A percentile compares a stretch with the other conserved stretches of the same genome.
Evolutionary conservation across 1,140 invertebrate genomes (phyloP).

Genomic region (Goniozus legneri): DNA sequence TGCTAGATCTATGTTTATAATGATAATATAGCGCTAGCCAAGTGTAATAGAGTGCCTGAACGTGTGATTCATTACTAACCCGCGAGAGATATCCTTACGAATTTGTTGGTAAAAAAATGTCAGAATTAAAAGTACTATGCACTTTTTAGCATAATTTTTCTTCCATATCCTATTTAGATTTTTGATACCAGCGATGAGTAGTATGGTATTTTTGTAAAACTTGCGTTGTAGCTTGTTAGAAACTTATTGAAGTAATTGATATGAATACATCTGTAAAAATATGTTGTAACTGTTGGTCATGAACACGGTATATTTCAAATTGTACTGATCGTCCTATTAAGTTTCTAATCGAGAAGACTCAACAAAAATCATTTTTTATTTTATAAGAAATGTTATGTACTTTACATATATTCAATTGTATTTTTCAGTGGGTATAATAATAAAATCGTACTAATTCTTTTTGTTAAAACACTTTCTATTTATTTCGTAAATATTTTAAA

Average conservation of each 20-base stretch:
- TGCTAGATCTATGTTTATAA: constrained; percentile 31
- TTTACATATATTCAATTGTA: no score
- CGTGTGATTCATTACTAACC: constrained; percentile 39
- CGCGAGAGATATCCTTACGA: constrained; percentile 19
- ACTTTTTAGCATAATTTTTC: constrained; percentile 28
- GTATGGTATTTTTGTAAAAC: constrained; percentile 49
- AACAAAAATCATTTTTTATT: background rate
- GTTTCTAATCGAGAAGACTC: background rate
- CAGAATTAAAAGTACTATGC: constrained; percentile 24
- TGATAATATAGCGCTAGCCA: constrained; percentile 40
- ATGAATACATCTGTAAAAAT: constrained; percentile 23
- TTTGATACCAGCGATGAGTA: constrained; percentile 40
- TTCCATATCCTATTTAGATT: constrained; percentile 35
- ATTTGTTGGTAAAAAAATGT: constrained; percentile 19
- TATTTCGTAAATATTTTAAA: no score
- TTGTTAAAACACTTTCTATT: no score
- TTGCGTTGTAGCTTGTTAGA: constrained; percentile 42
- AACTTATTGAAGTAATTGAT: no score
- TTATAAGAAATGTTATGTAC: no score
- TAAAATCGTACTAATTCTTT: no score
- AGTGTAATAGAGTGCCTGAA: constrained; percentile 50
- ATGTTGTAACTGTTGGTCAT: constrained; percentile 34
- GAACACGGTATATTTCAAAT: constrained; percentile 25
- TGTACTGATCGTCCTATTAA: constrained; percentile 17
- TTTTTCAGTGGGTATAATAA: no score